Evolutionary conservation across 2,797 vertebrate species (phyloP), one percentile per base, ranked within the genome.

Genomic region (Harpagifer antarcticus): DNA sequence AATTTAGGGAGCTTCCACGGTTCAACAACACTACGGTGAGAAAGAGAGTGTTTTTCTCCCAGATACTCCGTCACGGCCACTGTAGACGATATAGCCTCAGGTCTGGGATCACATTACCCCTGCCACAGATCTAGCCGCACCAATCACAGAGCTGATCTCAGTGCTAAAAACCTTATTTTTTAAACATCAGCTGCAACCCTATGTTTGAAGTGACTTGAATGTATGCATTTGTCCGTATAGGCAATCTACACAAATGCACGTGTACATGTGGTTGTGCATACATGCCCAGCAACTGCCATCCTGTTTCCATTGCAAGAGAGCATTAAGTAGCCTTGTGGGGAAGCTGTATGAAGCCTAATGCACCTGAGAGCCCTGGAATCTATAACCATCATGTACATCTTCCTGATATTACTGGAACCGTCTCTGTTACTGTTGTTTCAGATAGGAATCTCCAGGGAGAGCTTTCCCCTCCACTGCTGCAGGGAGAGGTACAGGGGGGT

Each of bases 321-420:
- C 88, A 6, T 91, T 92, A 91, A 93, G 90, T 88, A 91, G 86
- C 82, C 90, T 92, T 93, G 92, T 87, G 91, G 92, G 91, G 90
- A 91, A 67, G 86, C 91, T 86, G 89, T 90, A 91, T 93, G 83
- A 78, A 72, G 88, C 83, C 92, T 93, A 94, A 94, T 94, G 92
- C 91, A 94, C 91, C 92, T 92, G 92, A 92, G 91, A 91, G 92
- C 89, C 82, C 89, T 89, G 86, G 87, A 91, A 95, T 94, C 92
- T 93, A 93, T 91, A 91, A 90, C 90, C 86, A 92, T 94, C 90
- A 93, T 94, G 91, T 93, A 76, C 90, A 89, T 92, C 92, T 88
- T 78, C 79, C 88, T 72, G 80, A 91, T 90, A 91, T 94, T 93
- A 94, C 92, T 92, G 92, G 93, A 93, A 94, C 82, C 74, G 52